A percentile compares a stretch with the other conserved stretches of the same genome.
These are phyloP conservation scores for Copsychus sechellarum DNA, from an alignment of 2,113 vertebrate genomes.

Conservation along the genomic window DNA sequence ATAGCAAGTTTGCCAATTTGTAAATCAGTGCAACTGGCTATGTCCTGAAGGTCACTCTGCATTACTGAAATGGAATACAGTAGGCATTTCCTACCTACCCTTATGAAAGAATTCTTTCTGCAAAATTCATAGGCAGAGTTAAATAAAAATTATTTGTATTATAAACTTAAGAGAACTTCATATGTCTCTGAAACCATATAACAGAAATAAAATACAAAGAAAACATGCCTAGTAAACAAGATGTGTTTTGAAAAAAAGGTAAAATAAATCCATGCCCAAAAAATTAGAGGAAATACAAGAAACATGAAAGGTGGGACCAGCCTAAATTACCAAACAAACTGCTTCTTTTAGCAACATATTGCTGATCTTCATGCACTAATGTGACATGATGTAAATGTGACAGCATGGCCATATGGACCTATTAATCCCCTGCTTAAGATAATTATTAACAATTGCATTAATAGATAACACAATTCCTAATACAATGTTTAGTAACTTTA, in stretches of 20 bases:
- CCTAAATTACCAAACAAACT: background rate
- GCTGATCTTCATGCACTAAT: background rate
- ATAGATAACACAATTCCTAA: background rate
- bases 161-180: background rate
- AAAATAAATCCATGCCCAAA: background rate
- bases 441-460: background rate
- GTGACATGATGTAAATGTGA: background rate
- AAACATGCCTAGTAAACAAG: background rate
- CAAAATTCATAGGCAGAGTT: background rate
- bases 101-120: background rate
- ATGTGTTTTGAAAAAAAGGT: background rate
- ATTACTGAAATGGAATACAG: background rate
- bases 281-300: background rate
- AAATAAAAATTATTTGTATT: background rate
- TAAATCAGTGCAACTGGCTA: background rate
- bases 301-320: background rate
- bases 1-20: background rate
- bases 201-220: background rate
- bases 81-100: background rate
- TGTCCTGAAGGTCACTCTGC: background rate
- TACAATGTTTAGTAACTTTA: background rate
- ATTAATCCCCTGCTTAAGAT: background rate
- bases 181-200: background rate
- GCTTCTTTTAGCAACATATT: background rate
- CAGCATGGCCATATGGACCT: background rate